These are phyloP conservation scores for Chromoteleia sp. DNA, from an alignment of 2,888 invertebrate genomes.

Conservation along the genomic window DNA sequence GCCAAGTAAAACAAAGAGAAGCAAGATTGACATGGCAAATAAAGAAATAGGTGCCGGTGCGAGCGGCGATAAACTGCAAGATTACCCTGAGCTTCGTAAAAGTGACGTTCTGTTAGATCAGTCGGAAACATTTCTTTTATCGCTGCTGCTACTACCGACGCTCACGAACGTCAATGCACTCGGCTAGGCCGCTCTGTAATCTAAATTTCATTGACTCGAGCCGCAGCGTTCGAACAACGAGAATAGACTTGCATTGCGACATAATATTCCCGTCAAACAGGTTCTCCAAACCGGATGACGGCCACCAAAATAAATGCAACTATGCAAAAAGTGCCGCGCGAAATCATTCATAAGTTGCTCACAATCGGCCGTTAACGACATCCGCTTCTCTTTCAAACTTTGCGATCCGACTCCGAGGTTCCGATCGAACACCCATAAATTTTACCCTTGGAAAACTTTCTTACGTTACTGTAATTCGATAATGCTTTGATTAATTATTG, in stretches of 20 bases:
- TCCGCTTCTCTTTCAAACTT: background rate
- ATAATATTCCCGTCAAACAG: constrained; percentile 53
- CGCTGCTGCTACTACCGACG: constrained; percentile 30
- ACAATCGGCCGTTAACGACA: constrained; percentile 15
- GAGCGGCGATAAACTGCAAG: constrained; percentile 51
- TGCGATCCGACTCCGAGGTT: no score
- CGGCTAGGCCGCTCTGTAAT: constrained; percentile 39
- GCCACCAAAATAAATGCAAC: constrained; percentile 39
- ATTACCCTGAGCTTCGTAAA: constrained; percentile 45
- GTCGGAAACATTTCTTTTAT: constrained; percentile 72
- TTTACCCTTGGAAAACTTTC: background rate
- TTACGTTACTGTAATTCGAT: background rate
- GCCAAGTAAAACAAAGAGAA: constrained; percentile 31
- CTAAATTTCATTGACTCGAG: constrained; percentile 62
- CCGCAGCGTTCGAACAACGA: constrained; percentile 15
- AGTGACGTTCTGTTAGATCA: constrained; percentile 81
- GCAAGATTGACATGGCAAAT: constrained; percentile 14
- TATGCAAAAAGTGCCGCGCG: constrained; percentile 34
- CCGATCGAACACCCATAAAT: no score
- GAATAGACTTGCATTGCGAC: constrained; percentile 40
- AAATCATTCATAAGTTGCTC: constrained; percentile 37
- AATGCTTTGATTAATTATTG: background rate
- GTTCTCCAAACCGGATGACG: constrained; percentile 48
- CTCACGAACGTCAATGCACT: constrained; percentile 50
- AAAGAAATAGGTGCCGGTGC: constrained; percentile 31